Base-by-base conservation (phyloP, 2,888 invertebrate species). In the Oscheius onirici region DNA sequence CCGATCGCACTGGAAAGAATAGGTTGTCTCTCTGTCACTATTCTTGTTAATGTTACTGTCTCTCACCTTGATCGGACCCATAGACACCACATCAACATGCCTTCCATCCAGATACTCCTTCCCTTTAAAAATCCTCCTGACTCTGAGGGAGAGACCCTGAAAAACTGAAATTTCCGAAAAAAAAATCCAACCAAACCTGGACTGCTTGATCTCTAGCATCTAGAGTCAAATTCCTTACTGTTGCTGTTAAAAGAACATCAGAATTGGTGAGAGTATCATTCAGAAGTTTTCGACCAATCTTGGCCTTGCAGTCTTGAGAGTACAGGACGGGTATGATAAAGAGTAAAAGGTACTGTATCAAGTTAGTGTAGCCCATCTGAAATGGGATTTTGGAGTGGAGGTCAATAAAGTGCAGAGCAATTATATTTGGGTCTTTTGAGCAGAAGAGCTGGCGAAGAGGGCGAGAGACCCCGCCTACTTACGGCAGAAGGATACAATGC, bases 101-200 rank as follows among this genome's bases (percentile, higher is more conserved):
- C 34, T 66, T 5, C 20, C 63, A n/a, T 63, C 49, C 3, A 74
- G 20, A 46, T 74, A 74, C n/a, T 74, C 74, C 2, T 55, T 24
- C 13, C 76, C 74, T 72, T 76, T 78, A 63, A 73, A 78, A 28
- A 78, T 68, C 22, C 74, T 46, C n/a, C 70, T 52, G 5, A 69
- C 60, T 20, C 49, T 44, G n/a, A 69, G 58, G 34, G 58, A 49
- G 5, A 69, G 44, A 22, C 26, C 41, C 69, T 69, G 34, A 60
- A 69, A 40, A 49, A 40, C 11, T 2, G 2, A 34, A 34, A 34
- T 28, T 17, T 10, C n/a, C 15, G 22, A 34, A n/a, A n/a, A n/a
- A n/a, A n/a, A n/a, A 15, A 13, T 10, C 22, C 17, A 15, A 1
- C 15, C 60, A 6, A 49, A 58, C 69, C 58, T 69, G 44, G 11